These are phyloP conservation scores for Antennarius maculatus DNA, from an alignment of 2,797 vertebrate species.

Conservation along the genomic window DNA sequence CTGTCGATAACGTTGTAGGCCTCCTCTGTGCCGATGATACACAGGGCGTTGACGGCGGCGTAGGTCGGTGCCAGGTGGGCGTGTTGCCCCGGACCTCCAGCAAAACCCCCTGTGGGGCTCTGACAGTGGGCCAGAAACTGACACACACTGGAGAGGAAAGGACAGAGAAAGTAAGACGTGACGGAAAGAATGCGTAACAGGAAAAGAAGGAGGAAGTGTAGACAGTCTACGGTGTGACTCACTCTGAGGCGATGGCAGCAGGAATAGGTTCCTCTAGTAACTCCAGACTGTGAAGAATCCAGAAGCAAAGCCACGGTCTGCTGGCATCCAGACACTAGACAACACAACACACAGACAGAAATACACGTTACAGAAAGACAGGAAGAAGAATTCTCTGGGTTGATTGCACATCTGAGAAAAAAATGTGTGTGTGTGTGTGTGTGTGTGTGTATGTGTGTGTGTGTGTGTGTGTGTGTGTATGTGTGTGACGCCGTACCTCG, in stretches of 20 bases:
- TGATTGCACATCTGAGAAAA: no score
- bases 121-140: slow-evolving; percentile 92
- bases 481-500: slow-evolving; percentile 82
- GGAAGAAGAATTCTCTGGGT: neutral
- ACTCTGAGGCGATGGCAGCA: slow-evolving; percentile 89
- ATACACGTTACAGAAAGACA: neutral
- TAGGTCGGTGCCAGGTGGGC: slow-evolving; percentile 97
- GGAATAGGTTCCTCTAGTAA: slow-evolving; percentile 92
- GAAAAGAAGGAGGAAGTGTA: no score
- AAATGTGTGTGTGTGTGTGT: no score
- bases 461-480: no score
- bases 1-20: slow-evolving; percentile 91
- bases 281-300: slow-evolving; percentile 92
- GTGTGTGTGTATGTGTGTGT: no score
- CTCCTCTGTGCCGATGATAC: slow-evolving; percentile 94
- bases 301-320: slow-evolving; percentile 81
- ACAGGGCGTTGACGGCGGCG: slow-evolving; percentile 92
- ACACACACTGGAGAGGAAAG: slow-evolving; percentile 84
- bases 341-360: slow-evolving; percentile 1
- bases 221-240: slow-evolving; percentile 66
- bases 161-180: no score
- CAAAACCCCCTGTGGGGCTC: slow-evolving; percentile 89
- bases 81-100: slow-evolving; percentile 92
- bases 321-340: slow-evolving; percentile 90
- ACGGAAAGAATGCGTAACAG: no score